Evolutionary conservation across 2,888 invertebrate species (phyloP).

Genomic region (Eilema griseolum): DNA sequence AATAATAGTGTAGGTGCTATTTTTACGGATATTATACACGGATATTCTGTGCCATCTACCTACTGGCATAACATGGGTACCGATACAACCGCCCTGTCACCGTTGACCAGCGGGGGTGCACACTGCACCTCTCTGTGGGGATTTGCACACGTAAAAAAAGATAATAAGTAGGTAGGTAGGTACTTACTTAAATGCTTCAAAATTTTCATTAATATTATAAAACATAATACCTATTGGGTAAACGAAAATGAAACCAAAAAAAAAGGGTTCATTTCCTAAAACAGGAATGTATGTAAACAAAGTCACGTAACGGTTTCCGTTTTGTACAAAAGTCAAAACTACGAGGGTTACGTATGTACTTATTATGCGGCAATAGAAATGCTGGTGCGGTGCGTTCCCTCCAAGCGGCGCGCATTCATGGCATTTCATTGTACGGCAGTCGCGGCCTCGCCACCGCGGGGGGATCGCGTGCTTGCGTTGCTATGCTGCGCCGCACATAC

Average conservation of each 20-base stretch:
- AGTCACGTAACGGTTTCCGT: conserved; percentile 83
- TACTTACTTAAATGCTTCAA: too few species aligned
- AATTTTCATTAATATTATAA: too few species aligned
- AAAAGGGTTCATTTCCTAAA: conserved; percentile 44
- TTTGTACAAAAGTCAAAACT: conserved; percentile 76
- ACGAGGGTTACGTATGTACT: conserved; percentile 72
- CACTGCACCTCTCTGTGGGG: too few species aligned
- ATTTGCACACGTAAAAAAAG: too few species aligned
- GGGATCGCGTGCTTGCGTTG: conserved; percentile 71
- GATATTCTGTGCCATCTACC: too few species aligned
- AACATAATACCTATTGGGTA: too few species aligned
- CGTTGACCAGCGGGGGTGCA: too few species aligned
- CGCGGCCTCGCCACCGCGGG: conserved; percentile 80
- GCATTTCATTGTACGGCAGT: conserved; percentile 83
- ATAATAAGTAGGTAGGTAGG: too few species aligned
- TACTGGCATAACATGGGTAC: too few species aligned
- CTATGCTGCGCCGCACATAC: conserved; percentile 57
- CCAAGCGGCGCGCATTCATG: conserved; percentile 77
- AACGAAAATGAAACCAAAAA: neutral
- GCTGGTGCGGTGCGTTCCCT: conserved; percentile 67
- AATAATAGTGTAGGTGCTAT: too few species aligned
- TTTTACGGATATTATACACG: too few species aligned
- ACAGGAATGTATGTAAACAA: conserved; percentile 68
- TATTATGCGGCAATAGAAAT: conserved; percentile 81
- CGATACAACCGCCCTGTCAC: too few species aligned